Evolutionary conservation across 2,888 invertebrate genomes (phyloP).

Genomic region (Noctua fimbriata): DNA sequence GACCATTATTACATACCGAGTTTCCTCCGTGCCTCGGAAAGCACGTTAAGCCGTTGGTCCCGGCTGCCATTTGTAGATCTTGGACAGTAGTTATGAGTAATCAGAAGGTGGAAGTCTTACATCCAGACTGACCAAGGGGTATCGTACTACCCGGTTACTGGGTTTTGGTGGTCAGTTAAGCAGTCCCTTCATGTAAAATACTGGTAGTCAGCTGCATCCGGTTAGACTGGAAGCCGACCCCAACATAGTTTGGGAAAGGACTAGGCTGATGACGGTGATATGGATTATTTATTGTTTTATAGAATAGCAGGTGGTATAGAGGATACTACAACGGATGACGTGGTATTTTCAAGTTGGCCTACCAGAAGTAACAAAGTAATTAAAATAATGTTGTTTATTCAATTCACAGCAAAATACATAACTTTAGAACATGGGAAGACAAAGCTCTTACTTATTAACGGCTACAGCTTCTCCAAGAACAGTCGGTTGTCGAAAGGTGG

Average conservation of each 20-base stretch:
- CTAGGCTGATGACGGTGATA: neutral
- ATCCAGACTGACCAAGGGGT: neutral
- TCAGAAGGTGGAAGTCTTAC: neutral
- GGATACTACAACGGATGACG: neutral
- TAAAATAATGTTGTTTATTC: neutral
- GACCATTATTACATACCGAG: too few relatives aligned
- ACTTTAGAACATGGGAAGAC: constrained; percentile 56
- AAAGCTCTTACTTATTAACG: constrained; percentile 63
- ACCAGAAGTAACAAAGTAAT: neutral
- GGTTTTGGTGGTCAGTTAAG: too few relatives aligned
- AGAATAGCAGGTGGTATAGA: neutral
- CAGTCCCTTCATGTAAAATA: too few relatives aligned
- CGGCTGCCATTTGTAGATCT: neutral
- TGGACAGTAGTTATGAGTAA: neutral
- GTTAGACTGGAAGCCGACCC: too few relatives aligned
- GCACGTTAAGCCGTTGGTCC: neutral
- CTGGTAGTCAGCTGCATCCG: too few relatives aligned
- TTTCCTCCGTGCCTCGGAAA: neutral
- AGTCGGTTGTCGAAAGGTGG: constrained; percentile 60
- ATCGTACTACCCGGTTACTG: neutral
- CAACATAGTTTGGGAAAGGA: too few relatives aligned
- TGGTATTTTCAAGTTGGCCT: constrained; percentile 1
- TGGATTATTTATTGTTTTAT: neutral
- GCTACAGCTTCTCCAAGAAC: constrained; percentile 69
- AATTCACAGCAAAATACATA: constrained; percentile 65